phyloP scores from a whole-genome alignment of 2,888 invertebrate species.

The Hypolimnas misippus region DNA sequence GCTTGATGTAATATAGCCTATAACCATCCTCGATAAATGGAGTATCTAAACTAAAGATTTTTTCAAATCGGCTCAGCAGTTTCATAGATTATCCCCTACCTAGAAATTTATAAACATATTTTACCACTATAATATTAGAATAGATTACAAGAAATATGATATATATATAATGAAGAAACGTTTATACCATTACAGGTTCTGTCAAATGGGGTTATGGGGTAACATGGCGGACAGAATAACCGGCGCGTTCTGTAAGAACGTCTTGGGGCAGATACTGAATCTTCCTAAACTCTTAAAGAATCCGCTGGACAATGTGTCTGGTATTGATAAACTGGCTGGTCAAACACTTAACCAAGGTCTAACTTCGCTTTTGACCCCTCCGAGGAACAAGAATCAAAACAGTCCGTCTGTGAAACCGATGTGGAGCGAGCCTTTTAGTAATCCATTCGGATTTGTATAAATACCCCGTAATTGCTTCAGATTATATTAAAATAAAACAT shows the following conservation, averaged over 20 bases:
- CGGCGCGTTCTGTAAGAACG: conserved; percentile 79
- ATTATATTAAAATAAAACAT: not conserved
- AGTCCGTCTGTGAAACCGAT: conserved; percentile 25
- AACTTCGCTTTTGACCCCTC: not conserved
- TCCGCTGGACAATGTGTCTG: conserved; percentile 18
- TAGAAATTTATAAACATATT: too few relatives aligned
- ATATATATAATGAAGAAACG: not conserved
- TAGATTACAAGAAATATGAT: not conserved
- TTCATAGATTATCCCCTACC: too few relatives aligned
- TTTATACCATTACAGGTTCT: conserved; percentile 80
- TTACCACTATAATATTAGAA: too few relatives aligned
- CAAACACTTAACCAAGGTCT: not conserved
- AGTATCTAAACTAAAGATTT: too few relatives aligned
- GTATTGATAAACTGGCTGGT: not conserved
- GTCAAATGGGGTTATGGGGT: conserved; percentile 88
- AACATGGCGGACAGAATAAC: conserved; percentile 84
- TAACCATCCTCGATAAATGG: too few relatives aligned
- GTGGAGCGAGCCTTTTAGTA: conserved; percentile 34
- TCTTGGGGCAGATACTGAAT: conserved; percentile 62
- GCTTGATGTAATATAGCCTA: too few relatives aligned
- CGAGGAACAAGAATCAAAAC: conserved; percentile 2
- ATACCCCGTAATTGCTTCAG: not conserved
- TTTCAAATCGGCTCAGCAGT: too few relatives aligned
- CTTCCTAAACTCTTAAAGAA: conserved; percentile 48
- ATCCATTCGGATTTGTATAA: conserved; percentile 34